These are phyloP conservation scores for Hemicentrotus pulcherrimus DNA, from an alignment of 35 echinoderm and acorn worm genomes.

Conservation along the genomic window DNA sequence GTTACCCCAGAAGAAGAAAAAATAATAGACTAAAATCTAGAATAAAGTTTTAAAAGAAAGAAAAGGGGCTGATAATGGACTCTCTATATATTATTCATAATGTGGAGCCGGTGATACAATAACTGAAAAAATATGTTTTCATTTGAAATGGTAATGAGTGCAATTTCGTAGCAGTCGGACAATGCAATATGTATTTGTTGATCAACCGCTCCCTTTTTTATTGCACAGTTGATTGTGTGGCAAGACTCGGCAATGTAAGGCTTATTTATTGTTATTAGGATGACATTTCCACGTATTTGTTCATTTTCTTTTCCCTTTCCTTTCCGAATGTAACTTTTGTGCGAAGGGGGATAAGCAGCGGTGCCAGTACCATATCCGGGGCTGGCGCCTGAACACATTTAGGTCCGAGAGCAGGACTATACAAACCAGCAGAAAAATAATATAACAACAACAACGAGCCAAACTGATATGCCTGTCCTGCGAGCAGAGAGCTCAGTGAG, in stretches of 20 bases:
- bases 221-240: background rate
- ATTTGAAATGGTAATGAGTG: constrained; percentile 4
- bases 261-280: constrained; percentile 15
- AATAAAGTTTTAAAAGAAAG: background rate
- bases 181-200: background rate
- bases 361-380: background rate
- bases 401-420: background rate
- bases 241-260: background rate
- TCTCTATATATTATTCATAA: background rate
- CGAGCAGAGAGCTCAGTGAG: background rate
- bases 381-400: background rate
- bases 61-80: background rate
- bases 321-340: background rate
- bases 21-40: background rate
- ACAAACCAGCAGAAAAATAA: background rate
- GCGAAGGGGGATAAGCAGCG: background rate
- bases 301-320: background rate
- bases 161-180: background rate
- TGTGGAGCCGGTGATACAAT: background rate
- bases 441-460: background rate
- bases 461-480: background rate
- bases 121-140: background rate
- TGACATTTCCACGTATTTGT: constrained; percentile 12
- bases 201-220: background rate
- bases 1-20: too few relatives aligned